Evolutionary conservation across 92 coral and sea anemone genomes (phyloP).

Genomic region (Meandrina meandrites): DNA sequence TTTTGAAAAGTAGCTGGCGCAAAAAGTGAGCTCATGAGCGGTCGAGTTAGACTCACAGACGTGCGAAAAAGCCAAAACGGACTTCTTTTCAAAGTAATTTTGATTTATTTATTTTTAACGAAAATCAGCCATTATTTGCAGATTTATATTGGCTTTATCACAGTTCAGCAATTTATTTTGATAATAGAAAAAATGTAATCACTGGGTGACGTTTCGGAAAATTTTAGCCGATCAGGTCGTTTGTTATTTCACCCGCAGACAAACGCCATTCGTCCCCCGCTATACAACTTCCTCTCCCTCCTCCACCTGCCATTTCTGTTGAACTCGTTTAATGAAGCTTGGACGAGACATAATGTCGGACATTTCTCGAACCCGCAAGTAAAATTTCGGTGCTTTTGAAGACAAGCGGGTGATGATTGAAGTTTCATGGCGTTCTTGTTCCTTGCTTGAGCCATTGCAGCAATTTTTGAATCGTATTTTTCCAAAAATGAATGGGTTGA

Average conservation of each 20-base stretch:
- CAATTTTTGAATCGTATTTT: constrained; percentile 44
- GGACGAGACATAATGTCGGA: constrained; percentile 7
- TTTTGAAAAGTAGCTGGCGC: neutral
- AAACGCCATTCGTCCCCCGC: neutral
- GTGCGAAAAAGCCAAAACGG: neutral
- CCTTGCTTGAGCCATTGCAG: constrained; percentile 17
- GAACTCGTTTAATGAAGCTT: neutral
- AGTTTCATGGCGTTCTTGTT: neutral
- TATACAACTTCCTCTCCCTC: neutral
- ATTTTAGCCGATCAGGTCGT: neutral
- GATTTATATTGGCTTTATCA: neutral
- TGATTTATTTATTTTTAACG: neutral
- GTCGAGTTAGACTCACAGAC: neutral
- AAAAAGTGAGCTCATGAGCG: neutral
- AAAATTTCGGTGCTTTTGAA: neutral
- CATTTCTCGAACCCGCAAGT: constrained; percentile 12
- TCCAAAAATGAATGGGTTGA: constrained; percentile 91
- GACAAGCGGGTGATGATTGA: neutral
- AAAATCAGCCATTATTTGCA: neutral
- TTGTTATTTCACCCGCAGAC: constrained; percentile 1
- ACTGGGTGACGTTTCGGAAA: neutral
- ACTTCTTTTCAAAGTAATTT: neutral
- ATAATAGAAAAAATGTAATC: neutral
- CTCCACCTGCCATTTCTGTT: constrained; percentile 9
- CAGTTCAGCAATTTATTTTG: neutral